phyloP scores from a whole-genome alignment of 2,888 invertebrate species.

The Tenthredo mesomela region DNA sequence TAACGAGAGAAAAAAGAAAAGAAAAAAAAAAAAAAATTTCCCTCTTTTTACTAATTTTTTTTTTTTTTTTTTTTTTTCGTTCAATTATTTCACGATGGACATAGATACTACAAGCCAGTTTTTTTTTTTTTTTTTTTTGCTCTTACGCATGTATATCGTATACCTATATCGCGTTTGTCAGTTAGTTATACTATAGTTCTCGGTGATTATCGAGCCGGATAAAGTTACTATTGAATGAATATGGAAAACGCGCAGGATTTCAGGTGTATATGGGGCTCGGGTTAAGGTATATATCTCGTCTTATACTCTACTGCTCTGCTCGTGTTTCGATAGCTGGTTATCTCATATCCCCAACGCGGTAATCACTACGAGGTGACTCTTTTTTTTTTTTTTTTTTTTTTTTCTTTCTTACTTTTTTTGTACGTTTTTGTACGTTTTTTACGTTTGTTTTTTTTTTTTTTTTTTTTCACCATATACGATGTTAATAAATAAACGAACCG shows the following conservation, averaged over 20 bases:
- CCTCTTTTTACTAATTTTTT: neutral
- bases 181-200: neutral
- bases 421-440: too few species aligned
- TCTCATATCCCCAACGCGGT: neutral
- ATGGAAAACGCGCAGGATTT: slow-evolving; percentile 35
- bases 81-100: neutral
- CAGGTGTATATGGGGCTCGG: neutral
- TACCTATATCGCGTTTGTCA: neutral
- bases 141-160: too few species aligned
- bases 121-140: too few species aligned
- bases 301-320: slow-evolving; percentile 8
- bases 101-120: too few species aligned
- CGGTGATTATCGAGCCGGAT: slow-evolving; percentile 16
- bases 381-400: neutral
- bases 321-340: slow-evolving; percentile 34
- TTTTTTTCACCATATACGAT: neutral
- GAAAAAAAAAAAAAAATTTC: neutral
- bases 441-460: neutral
- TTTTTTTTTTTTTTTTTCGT: neutral
- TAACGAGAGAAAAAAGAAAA: too few species aligned
- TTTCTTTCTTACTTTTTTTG: too few species aligned
- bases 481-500: neutral
- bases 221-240: slow-evolving; percentile 43
- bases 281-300: neutral
- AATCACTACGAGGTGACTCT: neutral